Conservation (phyloP, 2,888 invertebrate species). For the Perithous albicinctus region DNA sequence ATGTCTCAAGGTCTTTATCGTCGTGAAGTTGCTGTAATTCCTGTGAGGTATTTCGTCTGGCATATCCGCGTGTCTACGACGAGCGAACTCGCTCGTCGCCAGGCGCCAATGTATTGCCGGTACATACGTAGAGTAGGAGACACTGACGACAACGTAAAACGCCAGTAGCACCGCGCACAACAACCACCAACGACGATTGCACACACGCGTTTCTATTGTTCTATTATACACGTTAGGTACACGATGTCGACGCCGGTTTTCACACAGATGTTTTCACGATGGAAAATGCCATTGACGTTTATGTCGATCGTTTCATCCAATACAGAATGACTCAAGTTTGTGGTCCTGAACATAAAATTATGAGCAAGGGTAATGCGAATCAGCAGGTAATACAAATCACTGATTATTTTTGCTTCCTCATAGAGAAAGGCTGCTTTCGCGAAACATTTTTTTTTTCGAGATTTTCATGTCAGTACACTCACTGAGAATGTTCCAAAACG, state of each 20-base stretch:
- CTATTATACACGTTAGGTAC: constrained; percentile 3
- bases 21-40: constrained; percentile 59
- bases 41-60: constrained; percentile 66
- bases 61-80: constrained; percentile 56
- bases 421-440: no score
- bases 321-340: background rate
- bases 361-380: background rate
- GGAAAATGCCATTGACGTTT: constrained; percentile 64
- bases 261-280: constrained; percentile 45
- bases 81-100: constrained; percentile 34
- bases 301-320: constrained; percentile 55
- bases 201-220: constrained; percentile 54
- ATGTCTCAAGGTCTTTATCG: constrained; percentile 61
- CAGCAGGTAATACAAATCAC: background rate
- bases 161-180: constrained; percentile 10
- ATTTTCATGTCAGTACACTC: no score
- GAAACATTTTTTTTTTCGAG: no score
- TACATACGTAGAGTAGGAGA: constrained; percentile 11
- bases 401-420: no score
- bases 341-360: background rate
- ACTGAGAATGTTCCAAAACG: no score
- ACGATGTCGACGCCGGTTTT: constrained; percentile 48
- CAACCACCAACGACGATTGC: constrained; percentile 32
- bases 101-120: constrained; percentile 38
- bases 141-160: constrained; percentile 16